phyloP scores from a whole-genome alignment of 2,888 invertebrate genomes.

The Micropterix aruncella region DNA sequence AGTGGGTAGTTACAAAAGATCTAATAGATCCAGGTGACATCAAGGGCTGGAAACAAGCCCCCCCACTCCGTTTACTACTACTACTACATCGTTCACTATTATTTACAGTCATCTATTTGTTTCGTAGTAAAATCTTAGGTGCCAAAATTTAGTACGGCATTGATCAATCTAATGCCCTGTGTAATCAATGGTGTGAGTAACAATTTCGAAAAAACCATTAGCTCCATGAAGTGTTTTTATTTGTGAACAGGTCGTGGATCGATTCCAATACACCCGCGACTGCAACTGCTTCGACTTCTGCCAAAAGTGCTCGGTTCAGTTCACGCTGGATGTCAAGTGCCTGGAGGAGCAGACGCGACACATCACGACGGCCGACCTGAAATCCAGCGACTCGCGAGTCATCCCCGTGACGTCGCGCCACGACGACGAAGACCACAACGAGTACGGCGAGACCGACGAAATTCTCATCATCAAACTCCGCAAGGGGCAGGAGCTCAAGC shows the following conservation, averaged over 20 bases:
- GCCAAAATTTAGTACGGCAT: too few relatives aligned
- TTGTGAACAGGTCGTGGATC: constrained; percentile 68
- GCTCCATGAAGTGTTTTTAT: too few relatives aligned
- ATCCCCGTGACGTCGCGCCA: constrained; percentile 88
- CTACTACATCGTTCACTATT: too few relatives aligned
- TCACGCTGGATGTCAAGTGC: constrained; percentile 92
- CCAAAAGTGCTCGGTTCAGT: constrained; percentile 94
- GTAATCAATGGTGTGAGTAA: too few relatives aligned
- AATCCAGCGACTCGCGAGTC: constrained; percentile 81
- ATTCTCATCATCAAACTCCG: constrained; percentile 57
- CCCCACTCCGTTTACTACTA: too few relatives aligned
- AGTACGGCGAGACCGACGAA: constrained; percentile 91
- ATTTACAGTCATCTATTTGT: too few relatives aligned
- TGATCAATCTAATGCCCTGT: too few relatives aligned
- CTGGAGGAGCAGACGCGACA: constrained; percentile 86
- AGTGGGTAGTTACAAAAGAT: too few relatives aligned
- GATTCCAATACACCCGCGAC: constrained; percentile 88
- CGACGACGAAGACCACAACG: constrained; percentile 82
- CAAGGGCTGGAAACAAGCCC: too few relatives aligned
- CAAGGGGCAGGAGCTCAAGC: constrained; percentile 83
- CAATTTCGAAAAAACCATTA: too few relatives aligned
- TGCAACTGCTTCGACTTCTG: constrained; percentile 97
- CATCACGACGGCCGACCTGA: constrained; percentile 93
- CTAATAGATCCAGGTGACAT: too few relatives aligned
- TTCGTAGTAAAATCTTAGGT: too few relatives aligned